phyloP scores from a whole-genome alignment of 2,888 invertebrate species.

The Holacanthella duospinosa region DNA sequence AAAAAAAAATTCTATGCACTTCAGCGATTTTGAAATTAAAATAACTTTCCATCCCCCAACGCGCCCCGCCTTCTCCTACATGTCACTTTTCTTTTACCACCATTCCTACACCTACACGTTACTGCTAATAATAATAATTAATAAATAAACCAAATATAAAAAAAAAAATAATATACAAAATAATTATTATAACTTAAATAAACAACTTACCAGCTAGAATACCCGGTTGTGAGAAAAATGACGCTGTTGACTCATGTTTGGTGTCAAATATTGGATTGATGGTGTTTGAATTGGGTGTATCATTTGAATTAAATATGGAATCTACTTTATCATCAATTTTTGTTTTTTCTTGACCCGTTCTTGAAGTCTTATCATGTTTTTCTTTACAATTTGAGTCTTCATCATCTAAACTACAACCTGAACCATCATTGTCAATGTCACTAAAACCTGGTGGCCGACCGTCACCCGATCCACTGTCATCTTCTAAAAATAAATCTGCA shows the following conservation, averaged over 20 bases:
- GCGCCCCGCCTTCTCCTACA: neutral
- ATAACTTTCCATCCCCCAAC: neutral
- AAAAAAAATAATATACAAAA: neutral
- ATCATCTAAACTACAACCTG: neutral
- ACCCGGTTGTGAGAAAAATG: constrained; percentile 90
- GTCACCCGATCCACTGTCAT: constrained; percentile 15
- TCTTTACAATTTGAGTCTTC: neutral
- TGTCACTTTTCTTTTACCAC: neutral
- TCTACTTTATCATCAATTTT: neutral
- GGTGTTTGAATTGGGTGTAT: neutral
- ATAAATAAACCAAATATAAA: neutral
- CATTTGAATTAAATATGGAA: neutral
- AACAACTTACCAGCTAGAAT: constrained; percentile 67
- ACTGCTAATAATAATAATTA: neutral
- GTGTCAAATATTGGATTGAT: constrained; percentile 22
- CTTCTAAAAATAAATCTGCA: constrained; percentile 35
- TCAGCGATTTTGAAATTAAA: no score
- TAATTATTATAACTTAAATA: neutral
- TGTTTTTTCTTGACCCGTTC: neutral
- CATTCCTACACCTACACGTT: neutral
- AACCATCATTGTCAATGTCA: constrained; percentile 3
- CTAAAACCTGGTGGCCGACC: constrained; percentile 1
- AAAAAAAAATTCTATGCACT: neutral
- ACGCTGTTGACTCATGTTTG: constrained; percentile 45
- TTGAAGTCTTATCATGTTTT: neutral